A percentile compares a stretch with the other conserved stretches of the same genome.
Conservation (phyloP, 2,113 vertebrate species). For the Danio rerio region DNA sequence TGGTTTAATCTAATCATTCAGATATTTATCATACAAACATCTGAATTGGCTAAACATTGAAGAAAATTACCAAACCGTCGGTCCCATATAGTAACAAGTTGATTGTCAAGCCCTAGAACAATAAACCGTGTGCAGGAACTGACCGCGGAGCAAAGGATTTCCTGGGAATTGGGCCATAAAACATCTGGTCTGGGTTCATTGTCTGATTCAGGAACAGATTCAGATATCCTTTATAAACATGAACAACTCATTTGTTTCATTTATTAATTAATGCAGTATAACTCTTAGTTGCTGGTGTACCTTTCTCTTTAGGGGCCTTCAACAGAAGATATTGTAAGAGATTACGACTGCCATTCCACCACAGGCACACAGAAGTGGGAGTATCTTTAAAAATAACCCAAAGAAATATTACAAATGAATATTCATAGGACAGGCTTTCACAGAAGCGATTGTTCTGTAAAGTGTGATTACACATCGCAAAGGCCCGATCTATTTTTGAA, state of each 20-base stretch:
- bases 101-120: slow-evolving; percentile 2
- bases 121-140: slow-evolving; percentile 28
- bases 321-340: slow-evolving; percentile 18
- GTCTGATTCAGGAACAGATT: slow-evolving; percentile 14
- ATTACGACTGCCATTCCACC: slow-evolving; percentile 35
- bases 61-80: slow-evolving; percentile 8
- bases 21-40: neutral
- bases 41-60: neutral
- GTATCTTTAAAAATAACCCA: slow-evolving; percentile 5
- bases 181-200: slow-evolving; percentile 17
- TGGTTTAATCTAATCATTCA: neutral
- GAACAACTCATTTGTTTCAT: neutral
- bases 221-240: neutral
- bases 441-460: neutral
- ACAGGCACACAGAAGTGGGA: slow-evolving; percentile 15
- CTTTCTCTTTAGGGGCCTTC: slow-evolving; percentile 27
- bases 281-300: neutral
- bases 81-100: slow-evolving; percentile 35
- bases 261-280: neutral
- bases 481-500: neutral
- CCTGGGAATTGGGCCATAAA: slow-evolving; percentile 28
- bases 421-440: neutral
- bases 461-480: neutral
- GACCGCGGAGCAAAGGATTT: slow-evolving; percentile 14
- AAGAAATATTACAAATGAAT: neutral